Evolutionary conservation across 2,113 vertebrate genomes (phyloP).

Genomic region (Odocoileus hemionus): DNA sequence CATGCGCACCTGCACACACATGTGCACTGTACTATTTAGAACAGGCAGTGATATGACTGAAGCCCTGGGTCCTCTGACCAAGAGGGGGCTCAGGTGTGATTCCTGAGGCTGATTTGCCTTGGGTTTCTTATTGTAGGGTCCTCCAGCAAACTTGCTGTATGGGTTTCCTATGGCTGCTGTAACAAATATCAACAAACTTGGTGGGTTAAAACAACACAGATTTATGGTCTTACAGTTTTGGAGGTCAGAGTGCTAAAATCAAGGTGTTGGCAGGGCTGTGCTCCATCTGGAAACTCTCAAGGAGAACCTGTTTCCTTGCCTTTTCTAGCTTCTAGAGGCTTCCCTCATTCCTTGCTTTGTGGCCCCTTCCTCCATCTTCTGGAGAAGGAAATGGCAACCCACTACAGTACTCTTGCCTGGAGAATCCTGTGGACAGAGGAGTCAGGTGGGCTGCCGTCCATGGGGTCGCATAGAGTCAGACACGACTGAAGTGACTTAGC

Average conservation of each 20-base stretch:
- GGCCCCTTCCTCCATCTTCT: background rate
- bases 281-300: background rate
- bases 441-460: background rate
- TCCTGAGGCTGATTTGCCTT: background rate
- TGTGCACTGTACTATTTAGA: background rate
- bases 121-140: background rate
- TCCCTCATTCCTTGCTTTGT: background rate
- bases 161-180: background rate
- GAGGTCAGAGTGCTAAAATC: background rate
- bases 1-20: accelerated
- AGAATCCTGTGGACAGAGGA: background rate
- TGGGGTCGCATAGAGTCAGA: background rate
- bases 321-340: background rate
- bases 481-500: background rate
- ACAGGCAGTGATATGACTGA: too few species aligned
- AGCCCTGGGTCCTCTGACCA: background rate
- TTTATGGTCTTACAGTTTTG: background rate
- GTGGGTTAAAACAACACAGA: background rate
- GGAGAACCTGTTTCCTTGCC: background rate
- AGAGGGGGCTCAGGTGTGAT: accelerated
- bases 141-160: background rate
- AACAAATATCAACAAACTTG: background rate
- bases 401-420: background rate
- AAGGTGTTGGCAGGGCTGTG: background rate
- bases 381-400: background rate